Base-by-base conservation (phyloP, 2,888 invertebrate genomes). In the Steinernema scapterisci region DNA sequence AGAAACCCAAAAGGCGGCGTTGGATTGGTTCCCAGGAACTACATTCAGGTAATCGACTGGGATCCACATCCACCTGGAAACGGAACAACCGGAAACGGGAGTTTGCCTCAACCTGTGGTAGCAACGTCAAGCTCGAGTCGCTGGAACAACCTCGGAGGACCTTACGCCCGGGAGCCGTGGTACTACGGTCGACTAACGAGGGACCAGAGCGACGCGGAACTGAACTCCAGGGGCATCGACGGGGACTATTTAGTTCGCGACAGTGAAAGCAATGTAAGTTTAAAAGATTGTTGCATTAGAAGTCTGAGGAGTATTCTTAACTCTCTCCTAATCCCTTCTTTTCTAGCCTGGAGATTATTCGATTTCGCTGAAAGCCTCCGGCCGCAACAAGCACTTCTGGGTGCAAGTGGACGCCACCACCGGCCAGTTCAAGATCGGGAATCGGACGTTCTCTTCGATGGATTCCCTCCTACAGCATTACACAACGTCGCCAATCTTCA, bases 221-320 rank as follows among this genome's bases (percentile, higher is more conserved):
- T 99, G 88, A 95, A 94, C 90, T 93, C 94, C 88, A 93, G 94
- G 89, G 99, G 95, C 21, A 93, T 94, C 88, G 95, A 97, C 89
- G 99, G 99, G 13, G 97, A 99, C 90, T 99, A 95, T 91, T 92
- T 99, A 88, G 95, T 99, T 87, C 91, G 99, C 84, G 97, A 97
- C 90, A 96, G 95, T 88, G 99, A 99, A 91, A 97, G 97, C 86
- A 97, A 97, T 90, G 97, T 97, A 89, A 82, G 82, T 76, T 21
- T 27, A 43, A 46, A 52, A 3, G 6, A 3, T 52, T 70, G 38
- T 73, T 38, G n/a, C 9, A 31, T 44, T 7, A 73, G 6, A 9
- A 3, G 38, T 38, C 38, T 38, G 5, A 38, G 38, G 9, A 38
- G 5, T 9, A 21, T n/a, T 38, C 9, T 6, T 13, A n/a, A 51